These are phyloP conservation scores for Sylvietta virens DNA, from an alignment of 2,113 vertebrate genomes.

Conservation along the genomic window DNA sequence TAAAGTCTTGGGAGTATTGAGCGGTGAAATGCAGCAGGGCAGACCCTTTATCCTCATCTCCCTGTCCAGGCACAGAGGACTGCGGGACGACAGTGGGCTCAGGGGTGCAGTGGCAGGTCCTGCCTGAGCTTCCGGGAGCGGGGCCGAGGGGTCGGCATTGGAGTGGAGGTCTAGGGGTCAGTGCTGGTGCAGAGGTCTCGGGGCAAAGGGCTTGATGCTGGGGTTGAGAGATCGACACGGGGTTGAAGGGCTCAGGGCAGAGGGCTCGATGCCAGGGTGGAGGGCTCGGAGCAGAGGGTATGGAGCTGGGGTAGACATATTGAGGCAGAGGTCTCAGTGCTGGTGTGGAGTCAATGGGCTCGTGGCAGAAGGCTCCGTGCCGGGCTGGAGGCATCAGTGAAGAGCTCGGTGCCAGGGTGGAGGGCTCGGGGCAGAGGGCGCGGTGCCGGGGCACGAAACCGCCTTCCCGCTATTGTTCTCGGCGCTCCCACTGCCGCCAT, in stretches of 20 bases:
- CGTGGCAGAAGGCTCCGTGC: background rate
- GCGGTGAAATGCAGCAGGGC: background rate
- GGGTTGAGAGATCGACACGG: background rate
- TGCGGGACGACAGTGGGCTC: fast-evolving
- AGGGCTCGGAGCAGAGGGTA: background rate
- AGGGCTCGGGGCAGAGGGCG: background rate
- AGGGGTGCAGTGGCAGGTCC: background rate
- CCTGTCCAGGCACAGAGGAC: background rate
- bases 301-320: too few relatives aligned
- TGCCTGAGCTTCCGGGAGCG: background rate
- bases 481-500: background rate
- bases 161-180: background rate
- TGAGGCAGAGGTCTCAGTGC: background rate
- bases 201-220: background rate
- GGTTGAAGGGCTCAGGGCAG: too few relatives aligned
- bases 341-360: background rate
- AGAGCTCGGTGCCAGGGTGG: background rate
- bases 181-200: background rate
- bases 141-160: too few relatives aligned
- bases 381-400: too few relatives aligned
- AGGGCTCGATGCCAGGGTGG: background rate
- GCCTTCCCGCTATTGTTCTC: background rate
- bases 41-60: background rate
- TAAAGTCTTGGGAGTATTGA: background rate
- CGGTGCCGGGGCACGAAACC: background rate